Base-by-base conservation (phyloP, 2,888 invertebrate species). In the Drosophila koepferae region DNA sequence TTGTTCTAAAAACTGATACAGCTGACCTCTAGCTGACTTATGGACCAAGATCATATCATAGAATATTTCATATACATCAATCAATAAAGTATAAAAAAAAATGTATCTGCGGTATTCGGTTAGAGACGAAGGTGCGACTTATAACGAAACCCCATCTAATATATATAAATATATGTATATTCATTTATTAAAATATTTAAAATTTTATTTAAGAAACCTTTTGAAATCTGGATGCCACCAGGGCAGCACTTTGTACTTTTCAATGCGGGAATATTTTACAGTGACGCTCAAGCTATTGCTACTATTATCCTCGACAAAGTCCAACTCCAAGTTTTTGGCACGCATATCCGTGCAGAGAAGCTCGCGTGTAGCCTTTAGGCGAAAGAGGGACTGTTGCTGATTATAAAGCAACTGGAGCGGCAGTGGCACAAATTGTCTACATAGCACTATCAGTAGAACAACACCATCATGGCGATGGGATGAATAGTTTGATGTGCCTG, bases 161-260 rank as follows among this genome's bases (percentile, higher is more conserved):
- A 1, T 14, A 5, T 8, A 20, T 0, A 10, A 3, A 51, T 14
- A 40, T 34, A 23, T 23, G 23, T 23, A 31, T n/a, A 14, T 16
- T 10, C 3, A 46, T 6, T n/a, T 12, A n/a, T 18, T 3, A 12
- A 18, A 48, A 9, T n/a, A 8, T 14, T 20, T 36, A 0, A 4
- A 38, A 41, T 44, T 75, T 67, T 72, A 86, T 82, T 87, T 83
- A 36, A 85, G 63, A 56, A 90, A 88, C 54, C 70, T 85, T 54
- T 83, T 80, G 61, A 94, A 94, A 49, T 92, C 91, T 2, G 94
- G 95, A 92, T 96, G 95, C 96, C 96, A 96, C 96, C 96, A 96
- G 78, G 96, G 95, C 54, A 95, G 82, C 3, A 95, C 94, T 80
- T 93, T 93, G 20, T 94, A 93, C 81, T 94, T 94, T 51, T 93